phyloP scores from a whole-genome alignment of 2,113 vertebrate genomes.

The Hippopotamus amphibius region DNA sequence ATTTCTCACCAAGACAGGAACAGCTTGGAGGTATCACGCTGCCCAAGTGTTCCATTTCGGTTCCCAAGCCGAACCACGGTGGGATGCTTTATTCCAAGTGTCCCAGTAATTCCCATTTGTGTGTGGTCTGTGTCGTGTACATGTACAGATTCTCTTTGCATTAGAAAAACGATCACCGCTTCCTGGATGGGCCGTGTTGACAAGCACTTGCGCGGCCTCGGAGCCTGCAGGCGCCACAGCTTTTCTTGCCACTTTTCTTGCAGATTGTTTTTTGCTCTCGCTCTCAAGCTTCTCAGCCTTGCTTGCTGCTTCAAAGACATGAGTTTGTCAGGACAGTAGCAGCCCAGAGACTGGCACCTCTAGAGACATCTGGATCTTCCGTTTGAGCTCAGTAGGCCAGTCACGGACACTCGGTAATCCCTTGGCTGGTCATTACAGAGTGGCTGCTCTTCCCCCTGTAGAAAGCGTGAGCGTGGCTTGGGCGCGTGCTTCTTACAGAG shows the following conservation, averaged over 20 bases:
- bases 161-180: fast-evolving
- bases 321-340: slow-evolving; percentile 83
- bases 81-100: fast-evolving
- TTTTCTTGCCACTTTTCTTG: slow-evolving; percentile 75
- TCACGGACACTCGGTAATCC: slow-evolving; percentile 73
- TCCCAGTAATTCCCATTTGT: fast-evolving
- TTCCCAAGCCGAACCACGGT: fast-evolving
- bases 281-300: slow-evolving; percentile 77
- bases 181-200: fast-evolving
- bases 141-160: fast-evolving
- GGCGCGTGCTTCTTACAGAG: fast-evolving
- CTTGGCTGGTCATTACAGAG: not conserved
- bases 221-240: not conserved
- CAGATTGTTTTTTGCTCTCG: slow-evolving; percentile 80
- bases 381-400: slow-evolving; percentile 70
- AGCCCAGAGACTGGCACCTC: slow-evolving; percentile 76
- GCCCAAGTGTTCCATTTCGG: not conserved
- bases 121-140: not conserved
- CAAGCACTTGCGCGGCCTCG: fast-evolving
- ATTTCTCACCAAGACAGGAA: not conserved
- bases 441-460: not conserved
- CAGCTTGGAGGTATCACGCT: not conserved
- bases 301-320: slow-evolving; percentile 82
- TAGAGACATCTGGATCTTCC: slow-evolving; percentile 77
- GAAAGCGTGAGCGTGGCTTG: not conserved